Evolutionary conservation across 2,113 vertebrate species (phyloP).

Genomic region (Dicaeum eximium): DNA sequence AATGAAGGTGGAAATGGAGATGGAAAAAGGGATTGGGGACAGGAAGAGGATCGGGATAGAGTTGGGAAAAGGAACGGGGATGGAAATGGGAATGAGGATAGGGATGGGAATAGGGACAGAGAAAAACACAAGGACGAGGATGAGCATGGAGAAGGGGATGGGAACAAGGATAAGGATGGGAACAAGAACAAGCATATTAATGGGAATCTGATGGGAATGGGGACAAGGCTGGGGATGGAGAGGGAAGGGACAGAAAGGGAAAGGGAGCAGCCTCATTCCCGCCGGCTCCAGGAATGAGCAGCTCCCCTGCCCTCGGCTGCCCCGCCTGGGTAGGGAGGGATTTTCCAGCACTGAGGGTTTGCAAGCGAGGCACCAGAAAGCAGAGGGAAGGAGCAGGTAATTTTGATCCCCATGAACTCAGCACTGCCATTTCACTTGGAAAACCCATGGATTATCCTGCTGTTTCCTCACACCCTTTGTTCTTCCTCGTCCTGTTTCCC

Average conservation of each 20-base stretch:
- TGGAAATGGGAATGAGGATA: no score
- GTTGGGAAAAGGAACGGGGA: background rate
- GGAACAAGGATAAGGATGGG: background rate
- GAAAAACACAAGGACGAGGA: background rate
- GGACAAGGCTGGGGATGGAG: background rate
- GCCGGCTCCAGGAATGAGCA: background rate
- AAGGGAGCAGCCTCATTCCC: background rate
- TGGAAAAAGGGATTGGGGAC: no score
- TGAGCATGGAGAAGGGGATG: no score
- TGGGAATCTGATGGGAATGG: background rate
- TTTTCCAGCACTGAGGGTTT: background rate
- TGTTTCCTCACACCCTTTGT: rapidly evolving
- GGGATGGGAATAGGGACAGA: rapidly evolving
- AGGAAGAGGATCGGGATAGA: no score
- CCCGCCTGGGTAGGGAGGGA: background rate
- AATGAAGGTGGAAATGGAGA: background rate
- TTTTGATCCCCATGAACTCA: background rate
- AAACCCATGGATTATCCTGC: background rate
- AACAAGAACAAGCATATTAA: background rate
- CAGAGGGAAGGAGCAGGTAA: background rate
- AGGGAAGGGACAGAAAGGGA: background rate
- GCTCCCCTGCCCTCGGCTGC: background rate
- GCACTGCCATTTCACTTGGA: background rate
- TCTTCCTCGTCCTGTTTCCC: background rate
- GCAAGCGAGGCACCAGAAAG: background rate